Evolutionary conservation across 2,797 vertebrate genomes (phyloP).

Genomic region (Limnodromus scolopaceus): DNA sequence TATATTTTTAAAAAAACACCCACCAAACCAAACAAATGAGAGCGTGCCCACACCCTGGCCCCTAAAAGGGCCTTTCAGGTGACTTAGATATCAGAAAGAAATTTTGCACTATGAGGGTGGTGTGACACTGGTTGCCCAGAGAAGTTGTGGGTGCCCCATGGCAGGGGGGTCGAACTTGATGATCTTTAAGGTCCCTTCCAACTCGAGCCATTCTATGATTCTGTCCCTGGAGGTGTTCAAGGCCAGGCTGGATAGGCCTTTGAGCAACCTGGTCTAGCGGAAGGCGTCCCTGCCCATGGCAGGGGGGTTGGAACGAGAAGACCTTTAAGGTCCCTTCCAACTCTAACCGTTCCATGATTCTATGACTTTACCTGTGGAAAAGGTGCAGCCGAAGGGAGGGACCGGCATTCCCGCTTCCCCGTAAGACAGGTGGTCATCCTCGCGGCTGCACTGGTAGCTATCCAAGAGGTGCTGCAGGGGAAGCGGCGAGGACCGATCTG

Average conservation of each 20-base stretch:
- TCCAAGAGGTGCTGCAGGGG: slow-evolving; percentile 86
- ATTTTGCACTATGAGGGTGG: neutral
- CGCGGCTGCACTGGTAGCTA: slow-evolving; percentile 82
- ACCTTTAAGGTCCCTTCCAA: neutral
- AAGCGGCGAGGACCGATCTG: slow-evolving; percentile 69
- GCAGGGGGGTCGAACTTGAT: no score
- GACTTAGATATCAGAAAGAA: neutral
- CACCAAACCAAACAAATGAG: neutral
- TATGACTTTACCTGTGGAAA: slow-evolving; percentile 86
- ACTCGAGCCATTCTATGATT: no score
- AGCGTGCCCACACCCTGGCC: rapidly evolving
- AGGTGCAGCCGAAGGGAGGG: slow-evolving; percentile 92
- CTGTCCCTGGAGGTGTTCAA: neutral
- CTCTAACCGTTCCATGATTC: neutral
- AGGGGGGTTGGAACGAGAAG: neutral
- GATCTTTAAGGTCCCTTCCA: no score
- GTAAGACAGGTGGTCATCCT: slow-evolving; percentile 89
- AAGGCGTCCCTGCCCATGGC: neutral
- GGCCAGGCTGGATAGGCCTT: neutral
- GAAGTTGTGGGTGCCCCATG: neutral
- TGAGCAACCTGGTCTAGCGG: neutral
- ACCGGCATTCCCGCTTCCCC: slow-evolving; percentile 86
- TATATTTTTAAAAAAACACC: neutral
- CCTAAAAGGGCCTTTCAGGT: neutral
- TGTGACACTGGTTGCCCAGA: neutral